Percentiles rank a stretch among this genome's conserved stretches.
These are phyloP conservation scores for Muscicapa striata DNA, from an alignment of 2,797 vertebrate genomes.

Conservation along the genomic window DNA sequence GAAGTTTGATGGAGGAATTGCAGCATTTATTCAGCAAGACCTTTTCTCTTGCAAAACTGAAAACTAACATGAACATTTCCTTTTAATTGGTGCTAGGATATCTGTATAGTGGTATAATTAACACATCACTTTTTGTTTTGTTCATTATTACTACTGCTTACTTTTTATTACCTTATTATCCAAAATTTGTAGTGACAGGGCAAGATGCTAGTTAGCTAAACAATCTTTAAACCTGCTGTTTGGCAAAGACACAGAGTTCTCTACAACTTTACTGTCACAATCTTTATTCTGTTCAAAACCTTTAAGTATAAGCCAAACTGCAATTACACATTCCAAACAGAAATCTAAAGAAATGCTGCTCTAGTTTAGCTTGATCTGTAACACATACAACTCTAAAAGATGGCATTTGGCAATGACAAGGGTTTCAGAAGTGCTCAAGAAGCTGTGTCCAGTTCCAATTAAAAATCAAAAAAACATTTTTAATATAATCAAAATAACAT, in stretches of 20 bases:
- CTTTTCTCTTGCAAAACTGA: neutral
- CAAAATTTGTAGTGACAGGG: neutral
- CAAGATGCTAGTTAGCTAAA: neutral
- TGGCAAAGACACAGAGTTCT: neutral
- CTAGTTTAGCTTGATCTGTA: neutral
- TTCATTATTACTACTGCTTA: neutral
- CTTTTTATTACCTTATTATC: neutral
- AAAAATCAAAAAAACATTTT: neutral
- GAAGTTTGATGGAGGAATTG: neutral
- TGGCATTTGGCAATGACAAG: neutral
- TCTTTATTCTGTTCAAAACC: neutral
- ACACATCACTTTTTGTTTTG: neutral
- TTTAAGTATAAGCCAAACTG: neutral
- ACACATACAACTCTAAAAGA: neutral
- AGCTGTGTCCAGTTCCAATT: neutral
- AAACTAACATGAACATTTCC: neutral
- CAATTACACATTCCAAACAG: neutral
- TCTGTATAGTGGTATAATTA: neutral
- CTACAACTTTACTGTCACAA: neutral
- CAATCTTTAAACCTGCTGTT: neutral
- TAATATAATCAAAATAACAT: too few species aligned
- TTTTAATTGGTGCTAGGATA: neutral
- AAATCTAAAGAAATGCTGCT: neutral
- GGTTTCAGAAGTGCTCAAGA: neutral
- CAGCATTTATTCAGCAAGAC: neutral